A percentile compares a stretch with the other conserved stretches of the same genome.
phyloP scores from a whole-genome alignment of 1,140 invertebrate species.

The Danaus plexippus region DNA sequence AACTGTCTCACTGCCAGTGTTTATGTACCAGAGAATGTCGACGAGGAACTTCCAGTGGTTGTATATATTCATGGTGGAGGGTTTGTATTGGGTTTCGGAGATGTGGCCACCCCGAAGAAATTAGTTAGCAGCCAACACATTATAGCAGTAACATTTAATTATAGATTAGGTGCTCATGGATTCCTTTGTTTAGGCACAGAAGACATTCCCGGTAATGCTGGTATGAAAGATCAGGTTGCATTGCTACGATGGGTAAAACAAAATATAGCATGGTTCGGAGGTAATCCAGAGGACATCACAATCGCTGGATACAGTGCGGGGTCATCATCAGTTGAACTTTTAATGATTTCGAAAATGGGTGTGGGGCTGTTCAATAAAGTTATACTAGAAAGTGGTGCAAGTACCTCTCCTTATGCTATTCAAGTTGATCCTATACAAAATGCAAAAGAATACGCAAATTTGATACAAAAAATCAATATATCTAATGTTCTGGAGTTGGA shows the following conservation, averaged over 20 bases:
- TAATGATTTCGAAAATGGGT: conserved; percentile 33
- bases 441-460: conserved; percentile 34
- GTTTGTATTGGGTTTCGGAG: conserved; percentile 28
- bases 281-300: conserved; percentile 41
- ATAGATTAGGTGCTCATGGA: conserved; percentile 32
- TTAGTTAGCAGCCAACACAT: conserved; percentile 26
- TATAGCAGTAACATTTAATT: conserved; percentile 36
- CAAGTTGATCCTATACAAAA: conserved; percentile 37
- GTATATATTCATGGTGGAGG: conserved; percentile 43
- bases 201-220: conserved; percentile 37
- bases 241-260: conserved; percentile 37
- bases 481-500: conserved; percentile 35
- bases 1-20: conserved; percentile 37
- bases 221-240: conserved; percentile 42
- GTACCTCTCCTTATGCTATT: conserved; percentile 24
- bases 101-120: conserved; percentile 16
- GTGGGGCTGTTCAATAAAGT: conserved; percentile 43
- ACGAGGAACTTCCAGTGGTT: conserved; percentile 34
- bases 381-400: conserved; percentile 42
- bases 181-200: conserved; percentile 37
- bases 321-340: conserved; percentile 28
- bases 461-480: conserved; percentile 25
- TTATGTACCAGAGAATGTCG: conserved; percentile 30
- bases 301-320: conserved; percentile 41
- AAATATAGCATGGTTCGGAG: conserved; percentile 42